These are phyloP conservation scores for Lordiphosa stackelbergi DNA, from an alignment of 1,140 invertebrate species.

Conservation along the genomic window DNA sequence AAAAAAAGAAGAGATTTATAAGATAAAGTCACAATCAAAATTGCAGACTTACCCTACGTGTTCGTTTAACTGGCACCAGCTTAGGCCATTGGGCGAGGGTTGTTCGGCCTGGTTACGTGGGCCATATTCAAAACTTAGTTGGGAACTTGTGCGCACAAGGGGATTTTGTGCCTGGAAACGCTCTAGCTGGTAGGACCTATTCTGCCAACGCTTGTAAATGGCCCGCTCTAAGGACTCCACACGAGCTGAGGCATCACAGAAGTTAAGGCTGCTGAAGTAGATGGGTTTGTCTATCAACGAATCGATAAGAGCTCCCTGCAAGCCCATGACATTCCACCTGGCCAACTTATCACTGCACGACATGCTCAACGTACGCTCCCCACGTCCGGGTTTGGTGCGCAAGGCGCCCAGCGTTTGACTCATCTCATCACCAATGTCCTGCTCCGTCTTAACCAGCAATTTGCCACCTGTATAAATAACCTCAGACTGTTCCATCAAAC, in stretches of 20 bases:
- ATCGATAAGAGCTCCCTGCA: conserved; percentile 88
- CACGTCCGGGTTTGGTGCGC: conserved; percentile 94
- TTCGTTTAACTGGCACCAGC: conserved; percentile 79
- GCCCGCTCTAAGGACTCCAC: conserved; percentile 83
- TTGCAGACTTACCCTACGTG: conserved; percentile 66
- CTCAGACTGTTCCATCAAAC: conserved; percentile 16
- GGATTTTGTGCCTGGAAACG: conserved; percentile 63
- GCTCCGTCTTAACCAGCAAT: conserved; percentile 82
- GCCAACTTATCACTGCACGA: conserved; percentile 96
- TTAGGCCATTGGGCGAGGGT: conserved; percentile 81
- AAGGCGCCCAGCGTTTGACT: conserved; percentile 81
- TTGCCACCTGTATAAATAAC: conserved; percentile 89
- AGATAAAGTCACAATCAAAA: conserved; percentile 56
- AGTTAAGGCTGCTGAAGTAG: conserved; percentile 84
- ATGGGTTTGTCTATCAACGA: conserved; percentile 84
- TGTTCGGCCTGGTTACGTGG: conserved; percentile 75
- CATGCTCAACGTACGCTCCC: conserved; percentile 91
- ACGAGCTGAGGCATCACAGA: conserved; percentile 83
- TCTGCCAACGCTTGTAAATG: conserved; percentile 78
- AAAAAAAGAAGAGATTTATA: conserved; percentile 37
- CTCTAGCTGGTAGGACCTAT: conserved; percentile 53
- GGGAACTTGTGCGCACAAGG: conserved; percentile 71
- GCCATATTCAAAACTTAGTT: conserved; percentile 76
- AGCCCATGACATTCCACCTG: conserved; percentile 90
- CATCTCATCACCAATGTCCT: conserved; percentile 76